Base-by-base conservation (phyloP, 30 jellyfish, hydroid and myxozoan genomes). In the Aurelia aurita region DNA sequence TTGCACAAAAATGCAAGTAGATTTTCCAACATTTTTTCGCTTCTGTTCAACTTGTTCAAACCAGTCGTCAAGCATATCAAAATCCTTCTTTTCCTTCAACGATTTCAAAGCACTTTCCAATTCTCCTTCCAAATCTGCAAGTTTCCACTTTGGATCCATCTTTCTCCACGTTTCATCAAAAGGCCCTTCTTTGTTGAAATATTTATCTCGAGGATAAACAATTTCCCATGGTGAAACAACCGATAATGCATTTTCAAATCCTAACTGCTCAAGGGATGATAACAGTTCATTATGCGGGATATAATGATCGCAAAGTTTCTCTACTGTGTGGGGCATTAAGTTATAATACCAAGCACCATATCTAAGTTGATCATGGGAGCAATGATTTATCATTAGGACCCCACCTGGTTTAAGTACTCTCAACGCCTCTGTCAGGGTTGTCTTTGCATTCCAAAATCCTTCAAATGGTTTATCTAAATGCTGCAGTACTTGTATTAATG, bases 341-440 rank as follows among this genome's bases (percentile, higher is more conserved):
- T 77, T 59, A 7, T 58, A 26, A 57, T 61, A 87, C 96, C 96
- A 87, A 3, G 80, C 39, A 16, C 96, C 96, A 58, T 87, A 69
- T 16, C 87, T 82, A 39, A 87, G 27, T 43, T 87, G 96, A 15
- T 87, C 90, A 53, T 87, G 96, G 13, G 90, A 64, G 23, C 80
- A 26, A 16, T 20, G 45, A 22, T 74, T 73, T 57, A 94, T 88
- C 74, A 94, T 28, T 66, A 94, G 29, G 39, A 88, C 93, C 11
- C 99, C 99, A 71, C 96, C 96, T 4, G 97, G 96, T 72, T 88
- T 83, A 55, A 94, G 76, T 5, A 94, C 96, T n/a, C 96, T 80
- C 47, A 71, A 82, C 6, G 96, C 97, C 62, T 94, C 96, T 1
- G 75, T 47, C 39, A 94, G 76, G 45, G 86, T 14, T 43, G 63